These are phyloP conservation scores for Balaeniceps rex DNA, from an alignment of 2,113 vertebrate species.

Conservation along the genomic window DNA sequence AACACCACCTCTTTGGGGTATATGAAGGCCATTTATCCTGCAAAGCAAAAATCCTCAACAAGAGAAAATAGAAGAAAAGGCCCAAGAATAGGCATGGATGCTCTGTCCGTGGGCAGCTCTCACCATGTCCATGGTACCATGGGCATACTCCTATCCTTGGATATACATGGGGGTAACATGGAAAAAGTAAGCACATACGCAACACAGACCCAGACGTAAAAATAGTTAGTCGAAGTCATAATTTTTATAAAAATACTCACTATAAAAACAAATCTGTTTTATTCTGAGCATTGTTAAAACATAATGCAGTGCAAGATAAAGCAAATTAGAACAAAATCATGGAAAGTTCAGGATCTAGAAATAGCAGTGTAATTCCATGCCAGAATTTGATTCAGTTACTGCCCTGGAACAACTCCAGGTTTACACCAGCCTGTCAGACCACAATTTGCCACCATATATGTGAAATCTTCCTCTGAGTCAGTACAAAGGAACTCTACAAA, in stretches of 20 bases:
- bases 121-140: accelerated
- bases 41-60: neutral
- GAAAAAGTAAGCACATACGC: neutral
- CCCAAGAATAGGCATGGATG: neutral
- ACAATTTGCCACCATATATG: neutral
- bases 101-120: neutral
- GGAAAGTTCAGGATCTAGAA: neutral
- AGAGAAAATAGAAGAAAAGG: neutral
- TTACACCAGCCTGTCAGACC: conserved; percentile 5
- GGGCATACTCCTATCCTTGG: neutral
- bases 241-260: conserved; percentile 28
- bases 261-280: conserved; percentile 11
- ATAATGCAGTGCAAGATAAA: conserved; percentile 4
- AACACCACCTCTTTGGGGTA: neutral
- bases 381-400: conserved; percentile 11
- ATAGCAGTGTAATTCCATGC: neutral
- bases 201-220: conserved; percentile 42
- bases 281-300: neutral
- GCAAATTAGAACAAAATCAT: neutral
- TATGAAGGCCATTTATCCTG: neutral
- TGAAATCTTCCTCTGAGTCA: neutral
- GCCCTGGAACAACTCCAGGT: neutral
- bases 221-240: conserved; percentile 1
- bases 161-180: neutral
- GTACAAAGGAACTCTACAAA: neutral